phyloP scores from a whole-genome alignment of 2,113 vertebrate species.

The Pandion haliaetus region DNA sequence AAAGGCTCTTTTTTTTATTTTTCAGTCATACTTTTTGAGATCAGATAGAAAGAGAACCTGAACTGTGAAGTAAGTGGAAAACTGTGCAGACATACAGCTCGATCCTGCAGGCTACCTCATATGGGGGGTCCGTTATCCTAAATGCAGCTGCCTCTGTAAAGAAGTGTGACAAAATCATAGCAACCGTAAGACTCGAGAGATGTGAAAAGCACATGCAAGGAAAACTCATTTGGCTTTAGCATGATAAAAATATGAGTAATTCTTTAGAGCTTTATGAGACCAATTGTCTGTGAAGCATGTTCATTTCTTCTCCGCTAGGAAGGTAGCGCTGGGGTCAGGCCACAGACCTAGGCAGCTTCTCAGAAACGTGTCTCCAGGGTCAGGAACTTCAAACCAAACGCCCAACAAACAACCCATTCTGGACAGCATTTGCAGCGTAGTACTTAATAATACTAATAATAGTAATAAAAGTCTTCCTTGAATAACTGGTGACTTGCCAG shows the following conservation, averaged over 20 bases:
- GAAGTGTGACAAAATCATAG: not conserved
- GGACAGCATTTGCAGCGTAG: not conserved
- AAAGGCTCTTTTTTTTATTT: not conserved
- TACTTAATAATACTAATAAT: conserved; percentile 24
- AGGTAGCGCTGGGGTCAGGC: conserved; percentile 4
- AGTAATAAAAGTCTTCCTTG: conserved; percentile 21
- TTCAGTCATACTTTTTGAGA: not conserved
- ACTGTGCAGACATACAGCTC: accelerated
- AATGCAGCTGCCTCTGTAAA: not conserved
- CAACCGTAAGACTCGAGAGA: not conserved
- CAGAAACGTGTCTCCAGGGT: not conserved
- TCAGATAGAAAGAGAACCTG: not conserved
- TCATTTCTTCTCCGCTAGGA: not conserved
- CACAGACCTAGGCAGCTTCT: conserved; percentile 41
- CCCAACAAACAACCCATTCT: conserved; percentile 12
- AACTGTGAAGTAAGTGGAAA: not conserved
- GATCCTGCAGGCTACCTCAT: not conserved
- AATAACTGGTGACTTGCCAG: conserved; percentile 25
- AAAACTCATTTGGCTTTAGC: conserved; percentile 9
- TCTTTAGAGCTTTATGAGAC: not conserved
- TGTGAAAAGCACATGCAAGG: not conserved
- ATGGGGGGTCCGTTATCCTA: not conserved
- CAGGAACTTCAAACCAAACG: not conserved
- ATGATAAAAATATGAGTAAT: not conserved
- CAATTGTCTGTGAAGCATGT: not conserved